Conservation (phyloP, 2,888 invertebrate genomes). For the Junonia oenone region DNA sequence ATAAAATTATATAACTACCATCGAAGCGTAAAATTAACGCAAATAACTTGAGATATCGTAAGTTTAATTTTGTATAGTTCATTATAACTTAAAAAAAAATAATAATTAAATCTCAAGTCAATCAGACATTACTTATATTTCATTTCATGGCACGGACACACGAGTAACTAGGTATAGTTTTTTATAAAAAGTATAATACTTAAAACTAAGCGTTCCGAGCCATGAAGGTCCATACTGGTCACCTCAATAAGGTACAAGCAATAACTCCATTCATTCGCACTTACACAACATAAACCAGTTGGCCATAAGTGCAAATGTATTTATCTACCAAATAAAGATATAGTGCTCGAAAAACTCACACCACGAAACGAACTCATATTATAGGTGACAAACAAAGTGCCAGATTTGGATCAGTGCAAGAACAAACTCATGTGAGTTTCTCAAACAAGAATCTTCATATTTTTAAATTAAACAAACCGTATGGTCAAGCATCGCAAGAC, state of each 20-base stretch:
- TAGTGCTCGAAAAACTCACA: constrained; percentile 26
- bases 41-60: constrained; percentile 17
- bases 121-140: constrained; percentile 11
- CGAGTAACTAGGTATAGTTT: too few relatives aligned
- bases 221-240: constrained; percentile 13
- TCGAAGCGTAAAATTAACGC: constrained; percentile 15
- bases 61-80: neutral
- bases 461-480: constrained; percentile 64
- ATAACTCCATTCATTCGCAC: constrained; percentile 22
- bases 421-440: constrained; percentile 38
- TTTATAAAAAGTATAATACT: neutral
- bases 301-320: constrained; percentile 10
- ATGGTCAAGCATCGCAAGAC: constrained; percentile 67
- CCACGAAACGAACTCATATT: too few relatives aligned
- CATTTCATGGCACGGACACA: constrained; percentile 3
- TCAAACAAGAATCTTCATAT: constrained; percentile 39
- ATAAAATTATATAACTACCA: constrained; percentile 10
- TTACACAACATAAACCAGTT: neutral
- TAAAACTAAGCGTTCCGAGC: constrained; percentile 4
- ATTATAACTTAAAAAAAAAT: neutral
- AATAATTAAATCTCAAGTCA: constrained; percentile 25
- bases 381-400: too few relatives aligned
- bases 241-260: constrained; percentile 13
- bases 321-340: constrained; percentile 17
- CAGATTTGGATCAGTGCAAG: too few relatives aligned